Evolutionary conservation across 2,113 vertebrate genomes (phyloP), one percentile per base, ranked within the genome.

Genomic region (Myiozetetes cayanensis): DNA sequence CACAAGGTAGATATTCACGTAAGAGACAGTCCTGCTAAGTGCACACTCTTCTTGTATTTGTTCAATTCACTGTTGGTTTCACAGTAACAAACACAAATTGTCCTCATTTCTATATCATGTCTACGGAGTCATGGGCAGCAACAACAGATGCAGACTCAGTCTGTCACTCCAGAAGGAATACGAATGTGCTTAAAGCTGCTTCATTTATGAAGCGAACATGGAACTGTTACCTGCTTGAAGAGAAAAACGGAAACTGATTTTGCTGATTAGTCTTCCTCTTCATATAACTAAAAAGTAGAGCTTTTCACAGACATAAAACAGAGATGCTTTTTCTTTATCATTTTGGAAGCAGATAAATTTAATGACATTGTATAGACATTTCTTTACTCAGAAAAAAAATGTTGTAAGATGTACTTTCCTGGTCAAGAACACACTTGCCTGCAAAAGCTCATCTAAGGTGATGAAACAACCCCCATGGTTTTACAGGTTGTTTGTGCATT

Each of bases 81-180:
- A 98, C 96, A 97, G 97, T 97, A 96, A 96, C 61, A 78, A 96
- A 96, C 96, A 96, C 80, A 95, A 96, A 97, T 97, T 92, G 92
- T 97, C 97, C 96, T 97, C 91, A 95, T 95, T 95, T 97, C 95
- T 96, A 24, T 94, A 95, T 97, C 95, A 97, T 96, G 96, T 96
- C 95, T 96, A 95, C 56, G 97, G 97, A 98, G 97, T 98, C 94
- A 97, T 87, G 94, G 97, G 97, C 96, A 98, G 97, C 96, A 98
- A 97, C 97, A 97, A 97, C 97, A 98, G 97, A 97, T 96, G 97
- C 97, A 98, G 97, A 98, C 95, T 97, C 93, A 95, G 97, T 97
- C 98, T 98, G 97, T 98, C 97, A 97, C 97, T 98, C 97, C 97
- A 98, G 97, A 98, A 98, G 98, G 97, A 98, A 97, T 97, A 98